Base-by-base conservation (phyloP, 2,888 invertebrate genomes). In the Acronicta alni region DNA sequence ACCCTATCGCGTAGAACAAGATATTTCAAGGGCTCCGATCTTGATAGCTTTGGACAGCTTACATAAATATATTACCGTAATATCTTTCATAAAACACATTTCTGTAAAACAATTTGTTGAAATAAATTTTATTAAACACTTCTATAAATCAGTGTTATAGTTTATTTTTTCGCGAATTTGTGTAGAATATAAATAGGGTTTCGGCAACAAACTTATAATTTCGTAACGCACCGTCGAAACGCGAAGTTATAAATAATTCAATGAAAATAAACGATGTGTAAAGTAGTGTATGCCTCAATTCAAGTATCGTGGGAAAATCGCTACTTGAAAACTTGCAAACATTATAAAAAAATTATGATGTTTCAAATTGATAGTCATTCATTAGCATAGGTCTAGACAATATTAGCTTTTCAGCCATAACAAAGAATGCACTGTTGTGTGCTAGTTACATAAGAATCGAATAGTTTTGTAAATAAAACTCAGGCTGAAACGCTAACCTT, bases 311-410 rank as follows among this genome's bases (percentile, higher is more conserved):
- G 72, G 48, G 72, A 67, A 67, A 16, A 14, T 32, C 15, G 15
- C 8, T 15, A 18, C 41, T 56, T 23, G 41, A 10, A 37, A 23
- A 48, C 38, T 44, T 23, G 52, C 67, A 72, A 67, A 72, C 14
- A 52, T 6, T 35, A 12, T 23, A n/a, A n/a, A n/a, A n/a, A n/a
- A n/a, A n/a, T 42, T 51, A 48, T 15, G 18, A 54, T 52, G 60
- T 51, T 60, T 48, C 57, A 45, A 51, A 63, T 67, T 60, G 47
- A 56, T 54, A n/a, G 30, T 42, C 63, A 51, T 76, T 61, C 41
- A 76, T 73, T 73, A 76, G 68, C 63, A 47, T 48, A 47, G 44
- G 51, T 76, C 74, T 76, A 73, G 74, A 73, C 69, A 32, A 32
- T 49, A 46, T 58, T 41, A 45, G 48, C 38, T 16, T 67, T 56